Evolutionary conservation across 2,113 vertebrate species (phyloP).

Genomic region (Phrynosoma blainvillii): DNA sequence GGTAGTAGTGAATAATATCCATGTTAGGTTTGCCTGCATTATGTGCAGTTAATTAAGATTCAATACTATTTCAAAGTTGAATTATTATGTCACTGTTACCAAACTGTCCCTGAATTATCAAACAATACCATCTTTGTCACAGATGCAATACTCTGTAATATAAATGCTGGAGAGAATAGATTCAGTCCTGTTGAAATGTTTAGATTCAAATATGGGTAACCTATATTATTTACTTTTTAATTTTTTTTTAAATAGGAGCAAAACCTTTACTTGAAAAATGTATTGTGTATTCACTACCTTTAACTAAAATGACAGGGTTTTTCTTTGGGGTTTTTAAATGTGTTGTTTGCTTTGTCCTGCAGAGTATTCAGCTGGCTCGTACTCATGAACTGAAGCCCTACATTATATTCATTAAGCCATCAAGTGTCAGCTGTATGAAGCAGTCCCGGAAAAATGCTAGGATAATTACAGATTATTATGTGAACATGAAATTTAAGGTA

Average conservation of each 20-base stretch:
- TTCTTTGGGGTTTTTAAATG: background rate
- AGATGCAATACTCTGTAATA: conserved; percentile 9
- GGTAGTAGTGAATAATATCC: background rate
- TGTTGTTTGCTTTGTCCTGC: conserved; percentile 10
- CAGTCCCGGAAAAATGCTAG: conserved; percentile 84
- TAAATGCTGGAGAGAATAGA: background rate
- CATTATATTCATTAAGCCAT: conserved; percentile 93
- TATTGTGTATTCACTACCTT: conserved; percentile 27
- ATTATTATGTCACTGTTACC: background rate
- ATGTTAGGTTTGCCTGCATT: background rate
- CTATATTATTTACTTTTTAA: background rate
- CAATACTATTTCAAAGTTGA: conserved; percentile 3
- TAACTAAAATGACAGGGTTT: background rate
- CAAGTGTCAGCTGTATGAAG: conserved; percentile 81
- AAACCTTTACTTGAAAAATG: background rate
- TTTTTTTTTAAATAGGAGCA: background rate
- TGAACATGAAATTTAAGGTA: conserved; percentile 90
- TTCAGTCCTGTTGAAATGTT: background rate
- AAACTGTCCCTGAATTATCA: conserved; percentile 31
- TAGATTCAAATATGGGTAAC: background rate
- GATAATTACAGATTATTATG: conserved; percentile 89
- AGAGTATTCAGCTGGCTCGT: conserved; percentile 88
- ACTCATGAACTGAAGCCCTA: conserved; percentile 90
- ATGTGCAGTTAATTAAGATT: background rate
- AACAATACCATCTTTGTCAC: conserved; percentile 18